Percentiles rank a stretch among this genome's conserved stretches.
These are phyloP conservation scores for Nephrocerus scutellatus DNA, from an alignment of 2,888 invertebrate genomes.

Conservation along the genomic window DNA sequence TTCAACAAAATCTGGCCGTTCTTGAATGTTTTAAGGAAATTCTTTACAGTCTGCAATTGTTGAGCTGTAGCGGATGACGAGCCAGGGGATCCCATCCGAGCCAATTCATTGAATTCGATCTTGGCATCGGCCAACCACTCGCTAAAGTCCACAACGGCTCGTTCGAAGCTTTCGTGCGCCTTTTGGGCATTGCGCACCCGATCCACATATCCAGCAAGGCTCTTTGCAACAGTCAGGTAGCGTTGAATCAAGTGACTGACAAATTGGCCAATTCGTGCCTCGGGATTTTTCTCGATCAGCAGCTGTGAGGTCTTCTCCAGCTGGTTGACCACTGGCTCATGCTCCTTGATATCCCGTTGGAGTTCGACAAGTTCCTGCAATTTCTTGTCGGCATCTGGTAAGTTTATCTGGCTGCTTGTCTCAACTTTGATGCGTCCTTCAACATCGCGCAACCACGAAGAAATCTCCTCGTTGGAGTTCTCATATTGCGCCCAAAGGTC, in stretches of 20 bases:
- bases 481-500: constrained; percentile 78
- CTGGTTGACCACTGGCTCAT: constrained; percentile 60
- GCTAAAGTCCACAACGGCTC: constrained; percentile 65
- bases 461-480: constrained; percentile 62
- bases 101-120: constrained; percentile 64
- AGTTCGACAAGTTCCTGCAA: constrained; percentile 59
- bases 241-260: constrained; percentile 70
- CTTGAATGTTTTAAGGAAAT: constrained; percentile 56
- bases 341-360: constrained; percentile 57
- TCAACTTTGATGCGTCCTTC: constrained; percentile 70
- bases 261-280: constrained; percentile 74
- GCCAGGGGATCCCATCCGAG: constrained; percentile 64
- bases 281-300: constrained; percentile 70
- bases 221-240: constrained; percentile 68
- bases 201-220: constrained; percentile 61
- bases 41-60: constrained; percentile 68
- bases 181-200: constrained; percentile 65
- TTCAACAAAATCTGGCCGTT: constrained; percentile 71
- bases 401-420: constrained; percentile 62
- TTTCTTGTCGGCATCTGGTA: constrained; percentile 63
- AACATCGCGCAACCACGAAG: constrained; percentile 70
- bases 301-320: constrained; percentile 63
- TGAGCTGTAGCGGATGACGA: constrained; percentile 65
- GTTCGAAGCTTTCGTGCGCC: constrained; percentile 59
- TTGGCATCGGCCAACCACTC: constrained; percentile 74